A percentile compares a stretch with the other conserved stretches of the same genome.
Conservation (phyloP, 2,797 vertebrate genomes). For the Sebastes steindachneri region DNA sequence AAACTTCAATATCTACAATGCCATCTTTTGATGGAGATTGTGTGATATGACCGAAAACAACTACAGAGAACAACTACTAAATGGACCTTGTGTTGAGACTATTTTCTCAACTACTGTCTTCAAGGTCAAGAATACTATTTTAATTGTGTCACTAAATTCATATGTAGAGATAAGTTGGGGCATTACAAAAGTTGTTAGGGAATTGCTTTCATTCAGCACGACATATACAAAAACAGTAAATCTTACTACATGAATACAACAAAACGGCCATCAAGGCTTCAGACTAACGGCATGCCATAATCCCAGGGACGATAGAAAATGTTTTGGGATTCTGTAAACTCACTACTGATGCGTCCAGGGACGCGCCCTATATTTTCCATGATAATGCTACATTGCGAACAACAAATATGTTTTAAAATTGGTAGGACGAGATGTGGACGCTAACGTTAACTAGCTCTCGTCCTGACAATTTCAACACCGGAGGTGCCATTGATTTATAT, state of each 20-base stretch:
- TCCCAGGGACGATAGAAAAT: too few species aligned
- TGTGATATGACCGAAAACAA: neutral
- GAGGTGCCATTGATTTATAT: too few species aligned
- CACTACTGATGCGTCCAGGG: too few species aligned
- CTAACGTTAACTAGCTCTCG: too few species aligned
- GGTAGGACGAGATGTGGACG: too few species aligned
- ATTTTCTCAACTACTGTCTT: neutral
- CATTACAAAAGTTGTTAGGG: neutral
- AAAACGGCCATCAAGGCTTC: rapidly evolving
- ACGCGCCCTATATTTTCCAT: too few species aligned
- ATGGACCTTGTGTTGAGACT: neutral
- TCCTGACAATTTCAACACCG: too few species aligned
- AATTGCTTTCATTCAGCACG: neutral
- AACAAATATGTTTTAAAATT: too few species aligned
- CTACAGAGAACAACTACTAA: neutral
- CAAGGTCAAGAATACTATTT: neutral
- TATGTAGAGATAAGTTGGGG: neutral
- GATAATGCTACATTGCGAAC: too few species aligned
- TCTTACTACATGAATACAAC: neutral
- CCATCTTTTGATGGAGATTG: neutral
- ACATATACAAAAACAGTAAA: neutral
- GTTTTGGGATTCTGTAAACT: too few species aligned
- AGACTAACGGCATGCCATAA: too few species aligned
- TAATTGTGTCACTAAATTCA: neutral
- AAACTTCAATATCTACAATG: neutral